Percentiles rank a stretch among this genome's conserved stretches.
phyloP scores from a whole-genome alignment of 1,140 invertebrate genomes.

The Protaetia brevitarsis region DNA sequence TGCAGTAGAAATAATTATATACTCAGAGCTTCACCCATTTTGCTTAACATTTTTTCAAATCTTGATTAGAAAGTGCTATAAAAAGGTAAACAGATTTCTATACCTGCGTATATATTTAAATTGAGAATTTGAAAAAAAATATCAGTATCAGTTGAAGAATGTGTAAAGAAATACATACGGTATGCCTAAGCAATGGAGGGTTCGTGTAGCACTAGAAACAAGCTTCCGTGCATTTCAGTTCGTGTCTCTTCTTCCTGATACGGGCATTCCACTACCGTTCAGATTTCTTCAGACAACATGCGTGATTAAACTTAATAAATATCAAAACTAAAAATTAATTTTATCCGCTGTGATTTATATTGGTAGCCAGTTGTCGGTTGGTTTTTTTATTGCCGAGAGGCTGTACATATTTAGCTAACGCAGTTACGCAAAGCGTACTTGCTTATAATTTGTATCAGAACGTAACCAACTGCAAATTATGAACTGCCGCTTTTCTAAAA shows the following conservation, averaged over 20 bases:
- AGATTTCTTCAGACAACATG: not conserved
- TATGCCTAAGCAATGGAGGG: no score
- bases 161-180: no score
- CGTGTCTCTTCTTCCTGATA: not conserved
- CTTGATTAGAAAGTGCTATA: no score
- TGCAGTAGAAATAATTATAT: no score
- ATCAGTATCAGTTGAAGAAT: no score
- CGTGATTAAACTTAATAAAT: constrained; percentile 1
- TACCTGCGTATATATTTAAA: no score
- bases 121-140: no score
- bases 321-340: constrained; percentile 9
- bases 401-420: constrained; percentile 13
- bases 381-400: not conserved
- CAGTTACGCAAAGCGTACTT: constrained; percentile 1
- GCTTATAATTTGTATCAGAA: constrained; percentile 9
- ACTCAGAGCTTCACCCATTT: no score
- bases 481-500: constrained; percentile 17
- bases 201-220: no score
- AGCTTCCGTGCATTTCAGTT: not conserved
- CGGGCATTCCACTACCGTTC: no score
- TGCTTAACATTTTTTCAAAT: no score
- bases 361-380: not conserved
- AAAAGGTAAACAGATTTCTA: no score
- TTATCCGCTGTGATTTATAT: constrained; percentile 1
- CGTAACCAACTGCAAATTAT: constrained; percentile 13